Evolutionary conservation across 2,797 vertebrate species (phyloP), one percentile per base, ranked within the genome.

Genomic region (Notolepis coatsorum): DNA sequence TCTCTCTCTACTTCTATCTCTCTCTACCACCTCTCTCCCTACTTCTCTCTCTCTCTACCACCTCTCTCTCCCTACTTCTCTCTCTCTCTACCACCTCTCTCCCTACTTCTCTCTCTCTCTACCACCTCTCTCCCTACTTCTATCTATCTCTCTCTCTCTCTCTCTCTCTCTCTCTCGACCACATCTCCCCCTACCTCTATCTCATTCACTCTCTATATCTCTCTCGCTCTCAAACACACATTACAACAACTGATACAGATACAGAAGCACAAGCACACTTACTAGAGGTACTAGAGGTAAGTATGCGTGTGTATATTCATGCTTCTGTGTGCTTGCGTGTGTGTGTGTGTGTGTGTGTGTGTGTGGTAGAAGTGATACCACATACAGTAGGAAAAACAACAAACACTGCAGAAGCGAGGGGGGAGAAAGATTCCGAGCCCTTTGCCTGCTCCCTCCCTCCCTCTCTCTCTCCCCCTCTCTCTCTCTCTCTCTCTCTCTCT

Each of bases 11-110:
- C n/a, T n/a, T n/a, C n/a, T n/a, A n/a, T n/a, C n/a, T n/a, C n/a
- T n/a, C n/a, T n/a, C n/a, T n/a, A n/a, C n/a, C n/a, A n/a, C n/a
- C n/a, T n/a, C n/a, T n/a, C n/a, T n/a, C n/a, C n/a, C n/a, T n/a
- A n/a, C n/a, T n/a, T n/a, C n/a, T n/a, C n/a, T n/a, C n/a, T n/a
- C n/a, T n/a, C n/a, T n/a, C n/a, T n/a, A n/a, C n/a, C n/a, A n/a
- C n/a, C n/a, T n/a, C n/a, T n/a, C n/a, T n/a, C n/a, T n/a, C n/a
- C n/a, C n/a, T n/a, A n/a, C n/a, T n/a, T n/a, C n/a, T n/a, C 62
- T 58, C 52, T 75, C 77, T 53, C 67, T 47, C 60, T 68, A 49
- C 61, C 48, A 21, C 45, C 31, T 4, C 31, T 25, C 50, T 27
- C 30, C n/a, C n/a, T n/a, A n/a, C n/a, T n/a, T 33, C 23, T 33